Evolutionary conservation across 2,113 vertebrate species (phyloP), one percentile per base, ranked within the genome.

Genomic region (Ictalurus punctatus): DNA sequence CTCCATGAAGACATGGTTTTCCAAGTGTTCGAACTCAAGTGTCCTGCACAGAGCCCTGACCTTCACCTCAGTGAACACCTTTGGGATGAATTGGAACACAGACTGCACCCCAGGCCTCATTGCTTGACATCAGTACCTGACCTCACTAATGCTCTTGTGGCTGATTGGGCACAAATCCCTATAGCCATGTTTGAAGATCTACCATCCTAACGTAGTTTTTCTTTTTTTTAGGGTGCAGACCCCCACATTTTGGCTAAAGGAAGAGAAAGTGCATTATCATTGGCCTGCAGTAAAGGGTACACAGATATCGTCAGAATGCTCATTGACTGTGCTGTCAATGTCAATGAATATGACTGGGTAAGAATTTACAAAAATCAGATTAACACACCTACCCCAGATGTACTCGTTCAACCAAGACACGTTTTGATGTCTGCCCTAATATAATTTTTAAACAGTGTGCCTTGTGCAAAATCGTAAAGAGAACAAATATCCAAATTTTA

Each of bases 311-410:
- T 99, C 86, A 98, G 98, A 93, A 99, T 99, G 98, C 96, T 99
- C 89, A 98, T 99, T 0, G 98, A 99, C 88, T 99, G 98, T 91
- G 98, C 98, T n/a, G 98, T 99, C 23, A 97, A 99, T 67, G 97
- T 99, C 6, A 99, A 99, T 81, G 98, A 99, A 63, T 99, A 99
- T 67, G 98, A 99, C 92, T 99, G 98, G 98, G 98, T 99, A 93
- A 95, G 96, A 71, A 44, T 25, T 59, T 34, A 82, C 54, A 81
- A 82, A 37, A 23, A 23, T 59, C 30, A 1, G 8, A 82, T 27
- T 16, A 54, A 52, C 44, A 16, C 25, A 5, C 12, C 34, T 12
- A 37, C 5, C 69, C n/a, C 69, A 71, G 69, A 37, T 76, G 21
- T 76, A 23, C 40, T 52, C 25, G 0, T n/a, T n/a, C 44, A 44